Conservation (phyloP, 2,113 vertebrate species). For the Zootoca vivipara region DNA sequence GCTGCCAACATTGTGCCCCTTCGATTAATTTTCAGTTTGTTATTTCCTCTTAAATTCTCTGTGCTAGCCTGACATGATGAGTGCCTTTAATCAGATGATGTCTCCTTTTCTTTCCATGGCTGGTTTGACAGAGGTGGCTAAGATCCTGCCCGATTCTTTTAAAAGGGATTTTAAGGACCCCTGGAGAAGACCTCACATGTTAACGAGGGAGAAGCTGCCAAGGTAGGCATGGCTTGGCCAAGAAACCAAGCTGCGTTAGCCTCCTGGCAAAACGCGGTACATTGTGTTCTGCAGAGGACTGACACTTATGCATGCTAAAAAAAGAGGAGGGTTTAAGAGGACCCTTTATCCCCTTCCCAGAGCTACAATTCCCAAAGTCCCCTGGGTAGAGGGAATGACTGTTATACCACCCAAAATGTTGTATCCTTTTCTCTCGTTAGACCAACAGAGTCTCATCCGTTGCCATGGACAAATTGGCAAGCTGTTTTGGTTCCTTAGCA, state of each 20-base stretch:
- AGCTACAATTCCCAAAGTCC: too few species aligned
- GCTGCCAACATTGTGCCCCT: fast-evolving
- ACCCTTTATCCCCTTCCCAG: too few species aligned
- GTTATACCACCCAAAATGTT: not conserved
- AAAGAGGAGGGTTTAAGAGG: too few species aligned
- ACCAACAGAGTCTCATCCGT: too few species aligned
- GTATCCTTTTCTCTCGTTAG: too few species aligned
- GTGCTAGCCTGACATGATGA: not conserved
- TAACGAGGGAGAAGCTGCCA: slow-evolving; percentile 73
- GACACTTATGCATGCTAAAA: not conserved
- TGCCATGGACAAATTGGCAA: not conserved
- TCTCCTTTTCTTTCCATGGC: not conserved
- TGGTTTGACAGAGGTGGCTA: slow-evolving; percentile 81
- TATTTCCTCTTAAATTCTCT: not conserved
- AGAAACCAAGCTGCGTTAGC: not conserved
- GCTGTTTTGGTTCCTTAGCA: not conserved
- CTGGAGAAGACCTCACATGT: slow-evolving; percentile 80
- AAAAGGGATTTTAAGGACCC: slow-evolving; percentile 84
- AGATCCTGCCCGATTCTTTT: slow-evolving; percentile 82
- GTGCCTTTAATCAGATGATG: not conserved
- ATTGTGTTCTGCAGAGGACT: not conserved
- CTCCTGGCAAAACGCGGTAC: not conserved
- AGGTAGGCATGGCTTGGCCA: slow-evolving; percentile 68
- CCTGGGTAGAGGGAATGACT: too few species aligned
- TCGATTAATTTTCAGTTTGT: not conserved